A percentile compares a stretch with the other conserved stretches of the same genome.
Conservation (phyloP, 2,113 vertebrate species). For the Calyptomena viridis region DNA sequence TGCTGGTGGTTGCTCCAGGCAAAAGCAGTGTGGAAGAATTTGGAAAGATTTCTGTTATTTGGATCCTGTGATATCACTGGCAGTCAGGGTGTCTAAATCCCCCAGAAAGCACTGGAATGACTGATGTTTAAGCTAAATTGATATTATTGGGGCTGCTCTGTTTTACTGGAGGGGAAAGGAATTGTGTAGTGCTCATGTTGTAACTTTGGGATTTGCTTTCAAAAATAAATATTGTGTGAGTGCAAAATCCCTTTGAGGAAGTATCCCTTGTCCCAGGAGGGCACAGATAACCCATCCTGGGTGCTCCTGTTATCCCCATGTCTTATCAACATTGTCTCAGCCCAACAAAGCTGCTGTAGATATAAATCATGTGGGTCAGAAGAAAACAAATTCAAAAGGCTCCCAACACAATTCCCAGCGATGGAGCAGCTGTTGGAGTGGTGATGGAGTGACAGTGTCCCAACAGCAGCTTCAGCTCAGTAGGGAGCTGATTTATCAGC, state of each 20-base stretch:
- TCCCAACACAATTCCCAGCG: neutral
- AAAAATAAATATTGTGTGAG: neutral
- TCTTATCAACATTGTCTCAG: neutral
- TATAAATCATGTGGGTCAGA: neutral
- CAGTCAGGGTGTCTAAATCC: neutral
- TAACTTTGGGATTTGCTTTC: neutral
- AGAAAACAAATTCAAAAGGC: neutral
- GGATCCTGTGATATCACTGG: neutral
- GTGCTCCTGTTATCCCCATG: neutral
- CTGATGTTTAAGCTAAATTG: neutral
- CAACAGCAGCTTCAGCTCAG: neutral
- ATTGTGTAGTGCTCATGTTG: neutral
- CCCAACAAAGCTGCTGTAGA: neutral
- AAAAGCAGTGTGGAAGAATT: neutral
- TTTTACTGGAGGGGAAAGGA: neutral
- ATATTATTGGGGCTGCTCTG: neutral
- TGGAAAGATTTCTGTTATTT: neutral
- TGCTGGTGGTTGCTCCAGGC: neutral
- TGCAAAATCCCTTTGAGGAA: neutral
- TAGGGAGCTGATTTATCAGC: conserved; percentile 3
- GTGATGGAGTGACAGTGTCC: neutral
- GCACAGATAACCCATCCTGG: neutral
- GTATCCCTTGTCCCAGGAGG: neutral
- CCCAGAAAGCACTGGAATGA: neutral
- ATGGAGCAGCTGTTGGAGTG: neutral